phyloP scores from a whole-genome alignment of 2,113 vertebrate species.

The Corythoichthys intestinalis region DNA sequence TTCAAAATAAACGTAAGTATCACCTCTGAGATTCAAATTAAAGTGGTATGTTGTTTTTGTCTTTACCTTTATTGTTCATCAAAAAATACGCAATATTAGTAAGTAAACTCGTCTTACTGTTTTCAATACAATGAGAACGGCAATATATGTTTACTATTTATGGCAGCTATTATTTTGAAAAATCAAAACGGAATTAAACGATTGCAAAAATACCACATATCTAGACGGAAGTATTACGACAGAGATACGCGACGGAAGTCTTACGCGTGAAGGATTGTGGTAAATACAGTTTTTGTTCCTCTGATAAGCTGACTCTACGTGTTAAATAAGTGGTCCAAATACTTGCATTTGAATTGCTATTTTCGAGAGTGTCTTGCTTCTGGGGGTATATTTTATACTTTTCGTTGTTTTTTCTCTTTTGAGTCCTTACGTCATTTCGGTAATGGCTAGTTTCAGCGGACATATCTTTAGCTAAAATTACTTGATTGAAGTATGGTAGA shows the following conservation, averaged over 20 bases:
- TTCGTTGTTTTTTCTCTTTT: background rate
- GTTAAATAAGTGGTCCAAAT: background rate
- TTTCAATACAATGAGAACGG: too few relatives aligned
- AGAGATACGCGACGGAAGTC: slow-evolving; percentile 51
- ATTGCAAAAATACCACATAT: background rate
- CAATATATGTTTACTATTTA: background rate
- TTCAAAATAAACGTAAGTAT: slow-evolving; percentile 36
- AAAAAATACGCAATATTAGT: background rate
- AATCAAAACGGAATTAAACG: background rate
- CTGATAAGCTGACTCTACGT: slow-evolving; percentile 39
- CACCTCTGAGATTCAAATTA: background rate
- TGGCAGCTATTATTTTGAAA: slow-evolving; percentile 11
- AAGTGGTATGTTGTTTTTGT: background rate
- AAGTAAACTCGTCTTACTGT: too few relatives aligned
- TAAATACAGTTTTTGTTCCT: slow-evolving; percentile 12
- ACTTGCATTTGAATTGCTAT: background rate
- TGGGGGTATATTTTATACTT: background rate
- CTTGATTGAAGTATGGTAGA: background rate
- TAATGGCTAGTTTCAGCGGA: background rate
- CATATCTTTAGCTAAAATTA: background rate
- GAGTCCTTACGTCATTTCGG: background rate
- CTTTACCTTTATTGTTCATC: too few relatives aligned
- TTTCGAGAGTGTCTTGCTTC: background rate
- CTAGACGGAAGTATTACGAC: background rate
- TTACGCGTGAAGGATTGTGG: slow-evolving; percentile 2